These are phyloP conservation scores for Elgaria multicarinata DNA, from an alignment of 2,113 vertebrate genomes.

Conservation along the genomic window DNA sequence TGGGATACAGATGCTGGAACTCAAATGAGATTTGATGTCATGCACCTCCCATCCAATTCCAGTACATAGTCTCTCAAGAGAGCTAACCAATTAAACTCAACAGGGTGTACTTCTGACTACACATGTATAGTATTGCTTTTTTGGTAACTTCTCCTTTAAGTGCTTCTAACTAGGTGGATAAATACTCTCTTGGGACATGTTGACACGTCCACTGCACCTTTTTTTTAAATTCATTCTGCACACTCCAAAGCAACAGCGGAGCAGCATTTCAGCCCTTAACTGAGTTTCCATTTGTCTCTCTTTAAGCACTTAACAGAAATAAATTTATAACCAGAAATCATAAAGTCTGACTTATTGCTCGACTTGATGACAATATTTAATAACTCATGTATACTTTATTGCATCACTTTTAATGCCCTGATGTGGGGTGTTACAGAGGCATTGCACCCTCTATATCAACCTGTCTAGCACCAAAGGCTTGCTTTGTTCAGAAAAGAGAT, in stretches of 20 bases:
- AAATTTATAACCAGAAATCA: conserved; percentile 76
- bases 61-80: no score
- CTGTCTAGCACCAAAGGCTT: conserved; percentile 48
- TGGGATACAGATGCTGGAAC: no score
- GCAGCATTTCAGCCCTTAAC: conserved; percentile 62
- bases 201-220: background rate
- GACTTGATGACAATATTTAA: conserved; percentile 77
- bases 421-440: conserved; percentile 71
- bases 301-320: conserved; percentile 71
- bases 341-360: conserved; percentile 79
- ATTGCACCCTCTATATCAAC: conserved; percentile 60
- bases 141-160: no score
- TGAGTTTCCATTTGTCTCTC: conserved; percentile 69
- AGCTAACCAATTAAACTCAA: no score
- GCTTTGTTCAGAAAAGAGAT: conserved; percentile 6
- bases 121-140: no score
- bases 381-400: conserved; percentile 73
- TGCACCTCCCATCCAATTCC: no score
- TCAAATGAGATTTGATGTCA: no score
- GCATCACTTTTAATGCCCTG: conserved; percentile 67
- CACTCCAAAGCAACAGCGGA: conserved; percentile 52
- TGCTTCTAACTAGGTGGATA: background rate
- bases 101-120: no score
- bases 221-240: conserved; percentile 37
- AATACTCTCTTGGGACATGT: background rate